Evolutionary conservation across 2,113 vertebrate species (phyloP).

Genomic region (Cottus gobio): DNA sequence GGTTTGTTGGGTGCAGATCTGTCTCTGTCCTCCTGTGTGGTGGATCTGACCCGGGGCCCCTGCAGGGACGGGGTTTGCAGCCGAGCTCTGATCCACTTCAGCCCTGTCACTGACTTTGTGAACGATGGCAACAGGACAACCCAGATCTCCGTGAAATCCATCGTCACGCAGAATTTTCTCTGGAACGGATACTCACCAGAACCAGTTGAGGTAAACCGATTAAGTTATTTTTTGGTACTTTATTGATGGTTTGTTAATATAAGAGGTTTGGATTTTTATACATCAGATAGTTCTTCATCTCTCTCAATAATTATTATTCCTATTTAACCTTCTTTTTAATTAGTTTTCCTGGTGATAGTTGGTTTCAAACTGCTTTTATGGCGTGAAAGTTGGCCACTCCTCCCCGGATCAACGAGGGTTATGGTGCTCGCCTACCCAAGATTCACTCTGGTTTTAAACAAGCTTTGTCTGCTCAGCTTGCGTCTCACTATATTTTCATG

Average conservation of each 20-base stretch:
- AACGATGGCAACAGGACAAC: constrained; percentile 86
- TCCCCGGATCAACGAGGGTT: neutral
- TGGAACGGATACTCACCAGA: constrained; percentile 89
- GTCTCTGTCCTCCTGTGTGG: constrained; percentile 88
- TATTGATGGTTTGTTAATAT: neutral
- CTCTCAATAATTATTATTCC: too few relatives aligned
- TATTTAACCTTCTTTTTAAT: neutral
- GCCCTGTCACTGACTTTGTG: constrained; percentile 85
- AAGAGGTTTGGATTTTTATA: neutral
- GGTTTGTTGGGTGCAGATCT: constrained; percentile 81
- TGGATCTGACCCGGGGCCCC: constrained; percentile 80
- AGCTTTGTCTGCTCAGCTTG: neutral
- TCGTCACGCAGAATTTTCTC: constrained; percentile 84
- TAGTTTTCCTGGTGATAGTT: neutral
- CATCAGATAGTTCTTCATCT: neutral
- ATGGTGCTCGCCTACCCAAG: neutral
- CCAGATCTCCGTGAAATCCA: constrained; percentile 79
- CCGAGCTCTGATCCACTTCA: constrained; percentile 81
- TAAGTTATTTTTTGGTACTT: neutral
- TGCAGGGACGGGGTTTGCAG: constrained; percentile 85
- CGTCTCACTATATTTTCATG: neutral
- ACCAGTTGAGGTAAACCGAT: constrained; percentile 81
- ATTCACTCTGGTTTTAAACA: neutral
- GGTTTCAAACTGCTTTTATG: neutral
- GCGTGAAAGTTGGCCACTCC: too few relatives aligned